Base-by-base conservation (phyloP, 1,140 invertebrate species). In the Colletes gigas region DNA sequence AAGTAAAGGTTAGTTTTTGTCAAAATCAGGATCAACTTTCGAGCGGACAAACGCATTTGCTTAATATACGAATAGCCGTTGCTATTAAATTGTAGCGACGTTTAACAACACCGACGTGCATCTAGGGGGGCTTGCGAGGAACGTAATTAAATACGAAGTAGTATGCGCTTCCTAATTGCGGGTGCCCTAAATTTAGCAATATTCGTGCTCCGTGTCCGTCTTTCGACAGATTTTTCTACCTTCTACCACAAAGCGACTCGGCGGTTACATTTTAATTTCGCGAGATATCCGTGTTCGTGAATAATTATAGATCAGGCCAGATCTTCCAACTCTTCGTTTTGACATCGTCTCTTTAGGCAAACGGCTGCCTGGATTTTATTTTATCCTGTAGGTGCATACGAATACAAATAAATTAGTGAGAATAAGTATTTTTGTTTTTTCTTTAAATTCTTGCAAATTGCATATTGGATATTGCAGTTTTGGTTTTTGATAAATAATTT, bases 131-230 rank as follows among this genome's bases (percentile, higher is more conserved):
- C 60, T 62, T 72, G 54, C 72, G 30, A 67, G 78, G 69, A 75
- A 75, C 72, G 78, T 75, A 81, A 81, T 81, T 81, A 81, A 81
- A 81, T 76, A 66, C 79, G 79, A 81, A 73, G 69, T 76, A 62
- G 79, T 69, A 69, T 76, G 79, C 79, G 73, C 73, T 66, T 66
- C 71, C 55, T 80, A 80, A 81, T 83, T 83, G 84, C 85, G 87
- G 90, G 89, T 92, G 87, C 76, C 84, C 88, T 87, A 88, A 92
- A 91, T 93, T 92, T 93, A 89, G 91, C 90, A 93, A 93, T 92
- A 89, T 91, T 91, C 76, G 47, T 30, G 57, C 19, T 54, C 39
- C 44, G 50, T 55, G n/a, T 52, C 19, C 55, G 73, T 62, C 79
- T 81, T 81, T 68, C 79, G 73, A 76, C 72, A 80, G 54, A 54